Evolutionary conservation across 2,797 vertebrate species (phyloP).

Genomic region (Rhinophrynus dorsalis): DNA sequence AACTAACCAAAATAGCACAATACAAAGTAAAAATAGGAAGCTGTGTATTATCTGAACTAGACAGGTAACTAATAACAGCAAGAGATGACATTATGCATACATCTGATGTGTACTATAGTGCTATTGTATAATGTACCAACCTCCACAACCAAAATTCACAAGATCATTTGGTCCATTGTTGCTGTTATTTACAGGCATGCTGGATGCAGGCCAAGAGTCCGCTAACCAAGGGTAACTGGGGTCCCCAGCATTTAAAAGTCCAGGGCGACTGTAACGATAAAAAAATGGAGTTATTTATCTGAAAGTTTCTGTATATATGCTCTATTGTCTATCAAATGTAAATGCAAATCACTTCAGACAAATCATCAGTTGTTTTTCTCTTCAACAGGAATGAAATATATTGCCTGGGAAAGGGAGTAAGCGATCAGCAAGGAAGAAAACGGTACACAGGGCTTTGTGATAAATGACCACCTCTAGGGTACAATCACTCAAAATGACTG

Average conservation of each 20-base stretch:
- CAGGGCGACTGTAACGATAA: conserved; percentile 80
- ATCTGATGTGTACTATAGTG: background rate
- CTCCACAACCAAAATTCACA: conserved; percentile 91
- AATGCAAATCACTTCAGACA: conserved; percentile 57
- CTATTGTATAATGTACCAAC: conserved; percentile 62
- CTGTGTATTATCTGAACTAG: too few relatives aligned
- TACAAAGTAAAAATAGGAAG: too few relatives aligned
- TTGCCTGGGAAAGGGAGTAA: conserved; percentile 62
- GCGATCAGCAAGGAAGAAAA: conserved; percentile 57
- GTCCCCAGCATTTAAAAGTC: conserved; percentile 89
- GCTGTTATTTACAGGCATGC: conserved; percentile 91
- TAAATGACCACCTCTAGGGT: conserved; percentile 81
- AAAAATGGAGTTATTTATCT: conserved; percentile 24
- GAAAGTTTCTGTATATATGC: conserved; percentile 2
- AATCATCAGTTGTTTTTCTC: conserved; percentile 51
- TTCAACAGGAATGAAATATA: conserved; percentile 74
- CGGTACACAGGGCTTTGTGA: conserved; percentile 73
- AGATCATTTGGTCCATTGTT: conserved; percentile 91
- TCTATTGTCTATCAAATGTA: conserved; percentile 58
- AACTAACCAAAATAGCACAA: too few relatives aligned
- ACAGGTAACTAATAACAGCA: too few relatives aligned
- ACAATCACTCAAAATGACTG: conserved; percentile 84
- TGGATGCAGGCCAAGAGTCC: conserved; percentile 95
- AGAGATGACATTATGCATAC: too few relatives aligned
- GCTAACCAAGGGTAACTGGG: conserved; percentile 96